Evolutionary conservation across 1,140 invertebrate species (phyloP), one percentile per base, ranked within the genome.

Genomic region (Penaeus japonicus): DNA sequence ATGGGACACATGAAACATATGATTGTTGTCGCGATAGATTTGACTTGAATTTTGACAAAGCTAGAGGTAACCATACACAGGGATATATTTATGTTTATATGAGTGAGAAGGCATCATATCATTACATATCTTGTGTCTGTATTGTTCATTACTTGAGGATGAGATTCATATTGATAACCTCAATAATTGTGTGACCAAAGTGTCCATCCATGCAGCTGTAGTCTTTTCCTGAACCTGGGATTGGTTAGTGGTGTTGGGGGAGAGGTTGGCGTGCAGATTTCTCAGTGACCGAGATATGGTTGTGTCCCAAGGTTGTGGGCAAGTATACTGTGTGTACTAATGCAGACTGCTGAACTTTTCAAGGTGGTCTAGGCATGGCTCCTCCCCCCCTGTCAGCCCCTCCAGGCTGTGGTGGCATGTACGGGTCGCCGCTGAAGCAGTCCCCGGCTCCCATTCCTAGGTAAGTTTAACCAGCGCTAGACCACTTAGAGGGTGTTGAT

Each of bases 361-460:
- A 88, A 88, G 87, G 85, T 87, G 85, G 78, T 88, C 87, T 88
- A 88, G 87, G 87, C 87, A 88, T 88, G 87, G 87, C 87, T 88
- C 87, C 87, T 87, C 85, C 85, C 85, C 87, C 87, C 87, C 87
- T 83, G 87, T 88, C 79, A 73, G 87, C 87, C 87, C 87, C 87
- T 78, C 87, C 87, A 88, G 87, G 87, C 80, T 88, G 53, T 88
- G 87, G 87, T 88, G 87, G 87, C 80, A 82, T 82, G 79, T 53
- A 75, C 80, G 79, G 87, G 65, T 81, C 80, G 30, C 80, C 70
- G 32, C 32, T 47, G 62, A 77, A 83, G 57, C 79, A 73, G 54
- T 81, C 53, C 32, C 59, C 80, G 54, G 65, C 87, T 55, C 80
- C 79, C 79, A 75, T 73, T 80, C 54, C 35, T 88, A 88, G 87